These are phyloP conservation scores for Drosophila parthenogenetica DNA, from an alignment of 2,888 invertebrate genomes.

Conservation along the genomic window DNA sequence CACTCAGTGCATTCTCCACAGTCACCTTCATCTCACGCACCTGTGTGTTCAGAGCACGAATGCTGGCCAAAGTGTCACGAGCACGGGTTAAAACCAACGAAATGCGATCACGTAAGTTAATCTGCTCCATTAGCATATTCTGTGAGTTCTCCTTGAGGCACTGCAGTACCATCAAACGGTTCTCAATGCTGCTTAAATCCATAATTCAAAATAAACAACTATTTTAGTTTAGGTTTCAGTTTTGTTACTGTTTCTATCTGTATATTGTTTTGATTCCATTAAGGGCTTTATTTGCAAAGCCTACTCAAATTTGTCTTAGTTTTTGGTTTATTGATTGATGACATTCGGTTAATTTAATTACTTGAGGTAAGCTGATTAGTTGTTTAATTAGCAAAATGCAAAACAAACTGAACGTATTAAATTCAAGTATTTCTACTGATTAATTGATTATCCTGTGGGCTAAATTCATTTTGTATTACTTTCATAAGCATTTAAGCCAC, in stretches of 20 bases:
- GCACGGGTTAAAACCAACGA: constrained; percentile 31
- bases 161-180: constrained; percentile 28
- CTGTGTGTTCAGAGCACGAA: constrained; percentile 38
- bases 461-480: constrained; percentile 4
- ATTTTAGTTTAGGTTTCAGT: not conserved
- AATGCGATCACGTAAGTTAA: constrained; percentile 34
- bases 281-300: constrained; percentile 14
- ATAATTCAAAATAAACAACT: constrained; percentile 34
- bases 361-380: constrained; percentile 59
- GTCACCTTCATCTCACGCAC: constrained; percentile 36
- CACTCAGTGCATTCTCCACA: constrained; percentile 22
- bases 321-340: constrained; percentile 39
- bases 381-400: constrained; percentile 33
- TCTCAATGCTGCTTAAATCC: constrained; percentile 25
- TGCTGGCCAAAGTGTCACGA: constrained; percentile 23
- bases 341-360: constrained; percentile 38
- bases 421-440: not conserved
- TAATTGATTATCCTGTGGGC: constrained; percentile 74
- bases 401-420: constrained; percentile 39
- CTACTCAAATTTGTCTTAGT: constrained; percentile 12
- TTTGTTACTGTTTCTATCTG: constrained; percentile 3
- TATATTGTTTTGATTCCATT: not conserved
- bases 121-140: constrained; percentile 49
- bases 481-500: constrained; percentile 41
- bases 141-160: constrained; percentile 56